Evolutionary conservation across 2,113 vertebrate species (phyloP).

Genomic region (Carlito syrichta): DNA sequence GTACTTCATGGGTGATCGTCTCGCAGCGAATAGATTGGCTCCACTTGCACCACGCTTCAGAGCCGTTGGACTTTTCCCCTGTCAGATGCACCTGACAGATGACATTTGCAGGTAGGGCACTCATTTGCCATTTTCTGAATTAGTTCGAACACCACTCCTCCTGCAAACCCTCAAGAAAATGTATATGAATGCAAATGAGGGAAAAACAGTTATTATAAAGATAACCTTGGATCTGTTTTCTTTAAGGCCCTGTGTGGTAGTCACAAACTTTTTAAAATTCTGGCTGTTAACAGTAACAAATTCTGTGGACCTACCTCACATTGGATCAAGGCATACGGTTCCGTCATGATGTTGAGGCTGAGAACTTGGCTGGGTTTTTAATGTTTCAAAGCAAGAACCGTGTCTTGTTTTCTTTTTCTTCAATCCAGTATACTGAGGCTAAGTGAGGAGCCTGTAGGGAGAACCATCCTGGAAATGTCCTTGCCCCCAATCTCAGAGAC

Average conservation of each 20-base stretch:
- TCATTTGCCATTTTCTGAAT: conserved; percentile 5
- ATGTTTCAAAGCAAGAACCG: neutral
- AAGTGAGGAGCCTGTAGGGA: neutral
- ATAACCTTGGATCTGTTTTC: neutral
- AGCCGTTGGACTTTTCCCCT: neutral
- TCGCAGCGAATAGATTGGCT: neutral
- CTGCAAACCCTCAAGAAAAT: neutral
- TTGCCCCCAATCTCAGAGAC: fast-evolving
- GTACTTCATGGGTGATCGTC: neutral
- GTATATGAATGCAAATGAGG: neutral
- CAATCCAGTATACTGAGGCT: neutral
- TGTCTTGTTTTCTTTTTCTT: neutral
- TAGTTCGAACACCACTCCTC: neutral
- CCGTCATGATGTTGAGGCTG: neutral
- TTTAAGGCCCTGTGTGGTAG: neutral
- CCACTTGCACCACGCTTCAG: no score
- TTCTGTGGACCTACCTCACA: neutral
- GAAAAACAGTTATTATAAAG: neutral
- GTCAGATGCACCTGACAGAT: conserved; percentile 1
- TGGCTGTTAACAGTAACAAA: neutral
- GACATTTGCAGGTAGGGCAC: neutral
- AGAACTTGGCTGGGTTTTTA: neutral
- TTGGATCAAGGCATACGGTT: neutral
- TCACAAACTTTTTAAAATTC: neutral
- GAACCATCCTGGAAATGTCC: fast-evolving